Conservation (phyloP, 2,113 vertebrate genomes). For the Aegithalos caudatus region DNA sequence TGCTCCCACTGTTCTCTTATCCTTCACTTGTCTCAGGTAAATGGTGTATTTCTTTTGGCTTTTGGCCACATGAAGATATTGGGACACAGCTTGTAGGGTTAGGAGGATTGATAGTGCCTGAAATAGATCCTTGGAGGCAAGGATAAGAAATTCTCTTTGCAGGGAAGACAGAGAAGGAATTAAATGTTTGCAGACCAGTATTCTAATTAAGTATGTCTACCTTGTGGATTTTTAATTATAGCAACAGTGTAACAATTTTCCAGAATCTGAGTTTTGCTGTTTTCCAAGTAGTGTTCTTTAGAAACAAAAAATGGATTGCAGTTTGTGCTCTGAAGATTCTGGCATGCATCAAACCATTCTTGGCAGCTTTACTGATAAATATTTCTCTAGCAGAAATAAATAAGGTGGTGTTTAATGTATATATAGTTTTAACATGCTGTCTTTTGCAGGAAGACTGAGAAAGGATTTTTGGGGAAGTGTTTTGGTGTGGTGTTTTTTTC, state of each 20-base stretch:
- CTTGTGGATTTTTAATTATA: not conserved
- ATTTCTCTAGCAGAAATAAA: not conserved
- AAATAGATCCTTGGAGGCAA: constrained; percentile 2
- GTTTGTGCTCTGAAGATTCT: not conserved
- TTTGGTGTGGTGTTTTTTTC: not conserved
- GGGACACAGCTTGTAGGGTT: not conserved
- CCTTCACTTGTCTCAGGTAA: not conserved
- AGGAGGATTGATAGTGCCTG: constrained; percentile 10
- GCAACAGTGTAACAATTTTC: not conserved
- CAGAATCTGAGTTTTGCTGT: not conserved
- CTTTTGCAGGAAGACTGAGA: not conserved
- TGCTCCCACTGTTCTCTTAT: not conserved
- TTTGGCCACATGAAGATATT: not conserved
- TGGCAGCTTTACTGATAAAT: not conserved
- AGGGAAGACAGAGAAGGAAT: not conserved
- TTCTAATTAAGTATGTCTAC: not conserved
- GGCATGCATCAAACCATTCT: not conserved
- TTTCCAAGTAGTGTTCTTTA: not conserved
- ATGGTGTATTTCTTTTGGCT: not conserved
- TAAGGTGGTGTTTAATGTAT: not conserved
- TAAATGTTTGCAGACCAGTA: not conserved
- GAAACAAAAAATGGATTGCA: not conserved
- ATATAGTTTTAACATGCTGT: not conserved
- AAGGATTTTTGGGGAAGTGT: not conserved
- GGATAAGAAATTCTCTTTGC: not conserved